Base-by-base conservation (phyloP, 2,797 vertebrate species). In the Meda fulgida region DNA sequence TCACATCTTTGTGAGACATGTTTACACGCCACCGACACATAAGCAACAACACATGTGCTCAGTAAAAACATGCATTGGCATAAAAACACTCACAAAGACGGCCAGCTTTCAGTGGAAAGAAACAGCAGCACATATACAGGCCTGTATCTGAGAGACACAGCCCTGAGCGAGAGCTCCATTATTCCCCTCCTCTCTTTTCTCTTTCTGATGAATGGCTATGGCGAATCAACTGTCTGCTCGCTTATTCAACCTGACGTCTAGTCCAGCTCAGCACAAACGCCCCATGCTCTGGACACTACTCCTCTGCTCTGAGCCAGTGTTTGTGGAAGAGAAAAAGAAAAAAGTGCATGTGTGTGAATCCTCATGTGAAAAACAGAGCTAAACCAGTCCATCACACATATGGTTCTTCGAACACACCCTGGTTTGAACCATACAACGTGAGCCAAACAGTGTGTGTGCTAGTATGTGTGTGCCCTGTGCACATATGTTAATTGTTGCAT, bases 251-350 rank as follows among this genome's bases (percentile, higher is more conserved):
- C 94, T 95, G 95, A 95, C 93, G 89, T 94, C 94, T 94, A 90
- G 90, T 95, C 95, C 93, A 95, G 94, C 95, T 96, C 95, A 96
- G 95, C 95, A 95, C 94, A 95, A 96, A 95, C 93, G 92, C 93
- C 94, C 95, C 93, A 93, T 93, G 94, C 94, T 92, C 93, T 92
- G 93, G 90, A 89, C 90, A 89, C 92, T 94, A 92, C 93, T 94
- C 93, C 92, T 94, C 92, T 85, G 85, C 89, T 89, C 86, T 87
- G 90, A 92, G 93, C 91, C 88, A 90, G 90, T 90, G 72, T 77
- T 26, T 65, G 53, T 63, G 80, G 26, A 66, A 38, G 73, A 38
- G 89, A 87, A 87, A 80, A 67, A 43, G 66, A 79, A 58, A 43
- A n/a, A 73, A 53, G 60, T 84, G 60, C 66, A 58, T 66, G 85